Evolutionary conservation across 2,113 vertebrate species (phyloP).

Genomic region (Talpa occidentalis): DNA sequence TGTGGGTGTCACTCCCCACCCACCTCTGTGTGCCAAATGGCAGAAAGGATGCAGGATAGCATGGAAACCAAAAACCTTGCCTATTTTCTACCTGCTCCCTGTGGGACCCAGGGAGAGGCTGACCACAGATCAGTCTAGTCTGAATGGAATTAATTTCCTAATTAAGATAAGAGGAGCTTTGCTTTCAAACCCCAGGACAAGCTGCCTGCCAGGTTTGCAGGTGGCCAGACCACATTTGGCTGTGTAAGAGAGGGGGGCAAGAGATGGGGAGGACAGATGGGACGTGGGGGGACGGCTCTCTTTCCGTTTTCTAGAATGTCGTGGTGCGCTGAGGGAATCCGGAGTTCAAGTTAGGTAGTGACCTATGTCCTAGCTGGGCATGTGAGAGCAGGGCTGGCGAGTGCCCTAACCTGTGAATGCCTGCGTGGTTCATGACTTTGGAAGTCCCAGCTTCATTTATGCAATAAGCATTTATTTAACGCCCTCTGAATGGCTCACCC

Average conservation of each 20-base stretch:
- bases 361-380: not conserved
- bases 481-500: not conserved
- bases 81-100: not conserved
- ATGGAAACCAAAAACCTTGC: not conserved
- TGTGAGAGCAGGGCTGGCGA: not conserved
- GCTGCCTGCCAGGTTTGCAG: not conserved
- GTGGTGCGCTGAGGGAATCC: no score
- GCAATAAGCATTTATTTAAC: not conserved
- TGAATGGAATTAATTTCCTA: conserved; percentile 36
- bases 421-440: not conserved
- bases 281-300: no score
- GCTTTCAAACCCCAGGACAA: not conserved
- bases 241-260: not conserved
- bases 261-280: not conserved
- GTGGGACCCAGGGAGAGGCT: not conserved
- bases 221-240: not conserved
- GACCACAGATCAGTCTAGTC: not conserved
- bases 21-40: not conserved
- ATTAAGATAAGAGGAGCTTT: conserved; percentile 15
- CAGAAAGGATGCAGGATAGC: not conserved
- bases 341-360: not conserved
- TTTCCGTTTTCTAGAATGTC: not conserved
- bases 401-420: not conserved
- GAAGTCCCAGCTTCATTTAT: not conserved
- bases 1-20: not conserved